Conservation (phyloP, 2,113 vertebrate species). For the Mobula birostris region DNA sequence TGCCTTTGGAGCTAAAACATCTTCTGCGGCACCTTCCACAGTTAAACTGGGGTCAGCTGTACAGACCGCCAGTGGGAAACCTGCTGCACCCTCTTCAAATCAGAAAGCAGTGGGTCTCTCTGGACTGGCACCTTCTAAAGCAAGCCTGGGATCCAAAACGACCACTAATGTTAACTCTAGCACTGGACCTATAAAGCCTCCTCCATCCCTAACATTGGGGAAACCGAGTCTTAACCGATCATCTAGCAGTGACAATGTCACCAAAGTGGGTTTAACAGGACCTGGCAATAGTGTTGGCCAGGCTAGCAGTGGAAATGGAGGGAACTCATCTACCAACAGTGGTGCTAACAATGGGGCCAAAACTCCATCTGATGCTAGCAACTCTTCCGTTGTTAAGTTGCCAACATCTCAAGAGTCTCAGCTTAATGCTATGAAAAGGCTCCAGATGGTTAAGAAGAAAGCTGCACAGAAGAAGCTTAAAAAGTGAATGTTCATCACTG, state of each 20-base stretch:
- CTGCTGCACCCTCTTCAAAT: conserved; percentile 58
- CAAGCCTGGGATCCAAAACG: conserved; percentile 69
- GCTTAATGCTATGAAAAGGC: conserved; percentile 90
- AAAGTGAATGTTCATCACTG: conserved; percentile 57
- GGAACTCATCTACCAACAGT: conserved; percentile 48
- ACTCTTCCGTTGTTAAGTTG: conserved; percentile 65
- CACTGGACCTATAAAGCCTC: conserved; percentile 67
- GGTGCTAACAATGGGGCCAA: conserved; percentile 62
- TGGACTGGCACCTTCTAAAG: conserved; percentile 69
- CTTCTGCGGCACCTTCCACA: conserved; percentile 64
- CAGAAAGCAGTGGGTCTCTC: conserved; percentile 83
- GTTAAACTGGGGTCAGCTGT: conserved; percentile 71
- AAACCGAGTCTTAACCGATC: conserved; percentile 89
- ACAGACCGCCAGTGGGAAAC: conserved; percentile 64
- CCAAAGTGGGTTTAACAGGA: conserved; percentile 65
- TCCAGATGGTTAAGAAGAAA: conserved; percentile 97
- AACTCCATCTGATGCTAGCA: conserved; percentile 47
- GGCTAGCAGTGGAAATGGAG: conserved; percentile 53
- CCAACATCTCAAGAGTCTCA: conserved; percentile 93
- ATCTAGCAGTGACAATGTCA: conserved; percentile 74
- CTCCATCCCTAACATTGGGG: conserved; percentile 79
- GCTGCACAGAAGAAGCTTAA: conserved; percentile 93
- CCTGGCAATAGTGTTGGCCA: conserved; percentile 50
- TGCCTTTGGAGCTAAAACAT: conserved; percentile 88
- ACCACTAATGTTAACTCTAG: conserved; percentile 50